A percentile compares a stretch with the other conserved stretches of the same genome.
Evolutionary conservation across 2,888 invertebrate species (phyloP).

Genomic region (Agrenia bidenticulata): DNA sequence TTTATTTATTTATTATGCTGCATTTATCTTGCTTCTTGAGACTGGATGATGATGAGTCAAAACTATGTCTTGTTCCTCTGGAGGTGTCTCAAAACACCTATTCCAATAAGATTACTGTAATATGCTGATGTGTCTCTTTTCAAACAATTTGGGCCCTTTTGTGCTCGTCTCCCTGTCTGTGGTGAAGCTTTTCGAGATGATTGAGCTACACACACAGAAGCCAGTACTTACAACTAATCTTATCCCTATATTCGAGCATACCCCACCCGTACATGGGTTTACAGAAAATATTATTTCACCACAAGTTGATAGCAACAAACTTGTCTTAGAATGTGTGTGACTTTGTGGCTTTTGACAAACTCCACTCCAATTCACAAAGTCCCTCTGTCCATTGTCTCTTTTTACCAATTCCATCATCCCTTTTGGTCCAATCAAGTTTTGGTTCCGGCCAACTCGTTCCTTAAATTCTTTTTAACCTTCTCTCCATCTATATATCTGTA

Average conservation of each 20-base stretch:
- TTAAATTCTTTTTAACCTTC: constrained; percentile 4
- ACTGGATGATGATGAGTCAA: constrained; percentile 28
- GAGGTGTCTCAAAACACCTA: constrained; percentile 12
- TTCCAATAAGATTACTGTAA: constrained; percentile 2
- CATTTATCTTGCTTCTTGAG: constrained; percentile 36
- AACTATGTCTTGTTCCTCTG: constrained; percentile 13
- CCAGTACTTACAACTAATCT: not conserved
- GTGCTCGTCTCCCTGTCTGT: not conserved
- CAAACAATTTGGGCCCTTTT: not conserved
- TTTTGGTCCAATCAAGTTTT: constrained; percentile 24
- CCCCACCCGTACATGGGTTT: not conserved
- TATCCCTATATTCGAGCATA: not conserved
- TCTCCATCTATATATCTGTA: constrained; percentile 1
- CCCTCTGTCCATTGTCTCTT: constrained; percentile 19
- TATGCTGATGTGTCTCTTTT: constrained; percentile 2
- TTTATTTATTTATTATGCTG: constrained; percentile 19
- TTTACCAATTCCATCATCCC: constrained; percentile 22
- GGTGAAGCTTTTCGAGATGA: constrained; percentile 4
- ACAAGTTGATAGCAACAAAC: not conserved
- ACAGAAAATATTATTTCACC: constrained; percentile 6
- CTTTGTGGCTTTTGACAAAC: constrained; percentile 29
- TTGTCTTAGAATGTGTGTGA: constrained; percentile 17
- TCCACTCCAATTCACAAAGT: constrained; percentile 15
- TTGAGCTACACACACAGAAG: constrained; percentile 2
- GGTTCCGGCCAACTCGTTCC: constrained; percentile 13